Conservation (phyloP, 2,113 vertebrate species). For the Corvus hawaiiensis region DNA sequence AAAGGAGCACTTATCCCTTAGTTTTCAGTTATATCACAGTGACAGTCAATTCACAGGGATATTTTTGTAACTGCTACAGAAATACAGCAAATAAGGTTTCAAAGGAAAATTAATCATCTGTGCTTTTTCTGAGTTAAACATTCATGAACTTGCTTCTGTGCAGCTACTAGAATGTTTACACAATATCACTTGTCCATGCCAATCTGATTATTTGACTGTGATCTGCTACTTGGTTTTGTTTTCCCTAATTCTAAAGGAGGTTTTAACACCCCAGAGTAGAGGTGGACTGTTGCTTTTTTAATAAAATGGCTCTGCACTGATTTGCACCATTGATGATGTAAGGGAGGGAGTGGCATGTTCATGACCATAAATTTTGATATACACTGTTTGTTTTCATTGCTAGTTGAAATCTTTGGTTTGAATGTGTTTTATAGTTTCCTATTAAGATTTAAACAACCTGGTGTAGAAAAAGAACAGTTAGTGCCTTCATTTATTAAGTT, state of each 20-base stretch:
- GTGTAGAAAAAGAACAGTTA: not conserved
- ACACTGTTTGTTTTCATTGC: not conserved
- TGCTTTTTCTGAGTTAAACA: not conserved
- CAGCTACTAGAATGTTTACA: not conserved
- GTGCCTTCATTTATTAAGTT: not conserved
- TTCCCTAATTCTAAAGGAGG: not conserved
- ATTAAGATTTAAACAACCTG: not conserved
- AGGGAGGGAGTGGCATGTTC: not conserved
- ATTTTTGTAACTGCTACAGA: slow-evolving; percentile 21
- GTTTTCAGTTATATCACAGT: not conserved
- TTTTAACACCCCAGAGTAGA: not conserved
- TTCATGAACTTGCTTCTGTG: not conserved
- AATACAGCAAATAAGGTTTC: not conserved
- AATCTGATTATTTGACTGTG: not conserved
- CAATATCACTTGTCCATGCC: not conserved
- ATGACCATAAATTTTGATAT: not conserved
- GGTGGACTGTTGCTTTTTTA: not conserved
- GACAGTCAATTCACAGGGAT: not conserved
- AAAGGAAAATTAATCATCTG: not conserved
- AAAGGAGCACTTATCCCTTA: not conserved
- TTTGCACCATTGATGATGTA: not conserved
- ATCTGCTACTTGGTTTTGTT: not conserved
- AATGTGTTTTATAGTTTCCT: not conserved
- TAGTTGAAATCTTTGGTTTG: not conserved
- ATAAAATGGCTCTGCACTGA: not conserved